phyloP scores from a whole-genome alignment of 2,888 invertebrate species.

The Rotaria macrura region DNA sequence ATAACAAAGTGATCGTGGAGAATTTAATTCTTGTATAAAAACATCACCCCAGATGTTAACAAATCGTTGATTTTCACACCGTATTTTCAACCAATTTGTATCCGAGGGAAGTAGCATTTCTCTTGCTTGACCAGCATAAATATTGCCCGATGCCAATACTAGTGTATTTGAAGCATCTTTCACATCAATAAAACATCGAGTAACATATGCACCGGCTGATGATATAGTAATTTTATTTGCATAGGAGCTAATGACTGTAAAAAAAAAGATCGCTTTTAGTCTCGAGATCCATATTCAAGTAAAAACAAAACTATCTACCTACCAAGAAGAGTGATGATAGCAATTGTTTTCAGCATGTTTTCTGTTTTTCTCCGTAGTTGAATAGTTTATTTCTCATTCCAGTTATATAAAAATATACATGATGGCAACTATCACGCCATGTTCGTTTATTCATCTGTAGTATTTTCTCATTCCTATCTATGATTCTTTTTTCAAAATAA shows the following conservation, averaged over 20 bases:
- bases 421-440: not conserved
- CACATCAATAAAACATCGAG: not conserved
- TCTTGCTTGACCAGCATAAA: not conserved
- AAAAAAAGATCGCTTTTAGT: not conserved
- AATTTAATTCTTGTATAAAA: not conserved
- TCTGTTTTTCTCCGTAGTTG: too few species aligned
- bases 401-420: not conserved
- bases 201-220: conserved; percentile 1
- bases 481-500: not conserved
- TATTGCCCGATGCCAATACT: not conserved
- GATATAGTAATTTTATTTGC: not conserved
- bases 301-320: not conserved
- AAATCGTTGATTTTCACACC: not conserved
- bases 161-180: not conserved
- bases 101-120: not conserved
- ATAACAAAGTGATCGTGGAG: not conserved
- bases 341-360: not conserved
- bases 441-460: not conserved
- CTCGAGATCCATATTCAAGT: too few species aligned
- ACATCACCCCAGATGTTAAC: not conserved
- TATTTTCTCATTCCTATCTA: not conserved
- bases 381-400: not conserved
- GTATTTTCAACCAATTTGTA: not conserved
- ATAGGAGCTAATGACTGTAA: not conserved
- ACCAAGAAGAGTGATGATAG: not conserved